Percentiles rank a stretch among this genome's conserved stretches.
These are phyloP conservation scores for Helogale parvula DNA, from an alignment of 2,113 vertebrate genomes.

Conservation along the genomic window DNA sequence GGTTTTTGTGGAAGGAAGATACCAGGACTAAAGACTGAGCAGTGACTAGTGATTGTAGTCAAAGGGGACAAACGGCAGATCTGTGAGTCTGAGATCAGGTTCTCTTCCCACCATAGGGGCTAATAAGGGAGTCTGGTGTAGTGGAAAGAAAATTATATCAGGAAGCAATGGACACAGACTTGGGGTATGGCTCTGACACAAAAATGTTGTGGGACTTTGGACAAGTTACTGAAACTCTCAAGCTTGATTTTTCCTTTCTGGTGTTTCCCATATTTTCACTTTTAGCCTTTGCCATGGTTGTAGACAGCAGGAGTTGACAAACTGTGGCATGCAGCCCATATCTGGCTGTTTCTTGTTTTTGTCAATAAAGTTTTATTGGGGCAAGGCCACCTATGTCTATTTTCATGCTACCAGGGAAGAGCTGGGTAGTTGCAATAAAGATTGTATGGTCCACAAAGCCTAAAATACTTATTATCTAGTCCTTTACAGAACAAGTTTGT, in stretches of 20 bases:
- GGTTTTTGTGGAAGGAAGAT: not conserved
- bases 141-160: slow-evolving; percentile 3
- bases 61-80: not conserved
- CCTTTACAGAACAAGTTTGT: not conserved
- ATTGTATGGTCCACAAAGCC: not conserved
- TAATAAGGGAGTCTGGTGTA: not conserved
- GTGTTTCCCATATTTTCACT: not conserved
- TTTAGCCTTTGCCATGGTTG: not conserved
- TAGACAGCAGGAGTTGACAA: not conserved
- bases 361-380: not conserved
- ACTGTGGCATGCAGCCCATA: not conserved
- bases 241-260: not conserved
- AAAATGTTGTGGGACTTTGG: not conserved
- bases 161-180: not conserved
- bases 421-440: not conserved
- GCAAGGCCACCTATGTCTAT: not conserved
- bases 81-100: not conserved
- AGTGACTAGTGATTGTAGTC: not conserved
- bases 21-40: not conserved
- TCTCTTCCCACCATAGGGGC: not conserved
- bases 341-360: not conserved
- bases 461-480: not conserved
- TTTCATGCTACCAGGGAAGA: not conserved
- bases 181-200: not conserved
- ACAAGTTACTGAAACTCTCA: not conserved